Evolutionary conservation across 2,888 invertebrate genomes (phyloP), one percentile per base, ranked within the genome.

Genomic region (Volucella zonaria): DNA sequence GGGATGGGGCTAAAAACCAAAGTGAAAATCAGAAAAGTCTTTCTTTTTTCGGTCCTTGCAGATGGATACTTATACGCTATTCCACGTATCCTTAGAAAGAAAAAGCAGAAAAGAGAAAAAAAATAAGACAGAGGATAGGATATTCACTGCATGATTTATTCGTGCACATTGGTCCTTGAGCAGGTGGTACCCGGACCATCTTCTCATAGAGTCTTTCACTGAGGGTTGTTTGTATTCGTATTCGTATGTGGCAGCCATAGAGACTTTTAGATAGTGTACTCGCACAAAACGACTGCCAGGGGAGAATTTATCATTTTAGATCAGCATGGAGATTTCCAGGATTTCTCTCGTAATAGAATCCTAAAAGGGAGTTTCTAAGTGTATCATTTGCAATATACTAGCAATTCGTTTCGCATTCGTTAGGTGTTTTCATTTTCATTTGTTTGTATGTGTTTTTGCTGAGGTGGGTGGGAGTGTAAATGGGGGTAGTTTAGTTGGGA

Each of bases 231-330:
- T 31, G 31, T 31, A 31, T 31, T 31, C 31, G 31, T 31, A 31
- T 31, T 31, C 31, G 31, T 31, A 31, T 31, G 31, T 31, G 31
- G 31, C 31, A 31, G 31, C 31, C 31, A 6, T 4, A 31, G 31
- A 31, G 31, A 31, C 31, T 31, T 31, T 31, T 31, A 31, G 66
- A 77, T 77, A 75, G 75, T 64, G 80, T 54, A 71, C 6, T 31
- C 31, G 42, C 66, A 66, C 70, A 75, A 79, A 79, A 83, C 75
- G 83, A 79, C 70, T 79, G 79, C 79, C 83, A 83, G 18, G 83
- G 83, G 79, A 83, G 70, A 75, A 83, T 83, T 83, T 83, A 83
- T 79, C 83, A 83, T 83, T 83, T 83, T 54, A 83, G 79, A 83
- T 83, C 83, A 79, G 83, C 74, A 79, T 71, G 79, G 83, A 83